Percentiles rank a stretch among this genome's conserved stretches.
These are phyloP conservation scores for Salpingus planirostris DNA, from an alignment of 2,888 invertebrate species.

Conservation along the genomic window DNA sequence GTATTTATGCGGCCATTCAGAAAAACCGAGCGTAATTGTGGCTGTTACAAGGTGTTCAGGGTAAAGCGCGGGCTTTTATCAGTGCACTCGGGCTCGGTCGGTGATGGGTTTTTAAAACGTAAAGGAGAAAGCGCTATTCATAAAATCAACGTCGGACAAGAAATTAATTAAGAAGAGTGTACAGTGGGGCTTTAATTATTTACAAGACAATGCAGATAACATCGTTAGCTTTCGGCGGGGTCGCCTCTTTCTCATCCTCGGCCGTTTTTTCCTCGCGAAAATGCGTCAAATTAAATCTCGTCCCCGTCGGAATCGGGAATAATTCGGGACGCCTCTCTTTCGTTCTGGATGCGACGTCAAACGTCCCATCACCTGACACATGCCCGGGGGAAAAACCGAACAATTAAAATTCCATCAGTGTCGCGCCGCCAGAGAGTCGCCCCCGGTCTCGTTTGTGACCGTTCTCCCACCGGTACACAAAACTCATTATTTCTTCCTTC, in stretches of 20 bases:
- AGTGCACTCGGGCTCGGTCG: too few species aligned
- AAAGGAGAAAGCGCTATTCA: conserved; percentile 1
- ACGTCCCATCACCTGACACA: conserved; percentile 18
- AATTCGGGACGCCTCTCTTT: conserved; percentile 10
- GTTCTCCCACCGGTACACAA: conserved; percentile 27
- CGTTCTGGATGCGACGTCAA: conserved; percentile 17
- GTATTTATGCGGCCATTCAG: too few species aligned
- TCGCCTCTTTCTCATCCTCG: too few species aligned
- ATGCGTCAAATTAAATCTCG: conserved; percentile 6
- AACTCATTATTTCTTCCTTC: conserved; percentile 32
- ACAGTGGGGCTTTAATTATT: conserved; percentile 4
- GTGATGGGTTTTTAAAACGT: too few species aligned
- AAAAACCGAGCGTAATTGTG: too few species aligned
- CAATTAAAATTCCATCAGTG: conserved; percentile 33
- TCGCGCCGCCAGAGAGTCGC: too few species aligned
- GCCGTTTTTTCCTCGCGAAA: too few species aligned
- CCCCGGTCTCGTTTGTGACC: conserved; percentile 27
- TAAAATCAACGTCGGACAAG: conserved; percentile 4
- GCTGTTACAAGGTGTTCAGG: too few species aligned
- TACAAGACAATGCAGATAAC: conserved; percentile 4
- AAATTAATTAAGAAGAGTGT: conserved; percentile 6
- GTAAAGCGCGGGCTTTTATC: too few species aligned
- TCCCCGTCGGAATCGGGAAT: conserved; percentile 7
- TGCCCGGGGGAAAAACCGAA: conserved; percentile 21
- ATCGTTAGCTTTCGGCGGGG: conserved; percentile 1